Conservation (phyloP, 2,888 invertebrate species). For the Trachelus stipa region DNA sequence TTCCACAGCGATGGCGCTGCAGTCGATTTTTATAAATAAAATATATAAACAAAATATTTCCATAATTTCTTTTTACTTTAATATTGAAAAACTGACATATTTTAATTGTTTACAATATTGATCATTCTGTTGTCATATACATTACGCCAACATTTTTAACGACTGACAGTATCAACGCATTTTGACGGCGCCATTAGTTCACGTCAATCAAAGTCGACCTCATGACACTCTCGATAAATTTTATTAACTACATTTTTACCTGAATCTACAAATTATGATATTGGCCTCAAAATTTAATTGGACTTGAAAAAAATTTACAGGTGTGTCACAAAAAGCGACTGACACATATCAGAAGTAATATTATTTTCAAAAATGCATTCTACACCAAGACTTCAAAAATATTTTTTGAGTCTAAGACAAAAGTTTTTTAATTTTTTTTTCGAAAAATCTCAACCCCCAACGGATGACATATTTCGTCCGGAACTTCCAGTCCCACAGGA, state of each 20-base stretch:
- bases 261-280: background rate
- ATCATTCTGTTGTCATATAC: background rate
- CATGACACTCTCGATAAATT: background rate
- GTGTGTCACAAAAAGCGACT: background rate
- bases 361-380: background rate
- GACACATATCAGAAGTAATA: background rate
- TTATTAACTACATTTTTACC: background rate
- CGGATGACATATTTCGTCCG: slow-evolving; percentile 64
- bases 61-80: background rate
- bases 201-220: background rate
- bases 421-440: background rate
- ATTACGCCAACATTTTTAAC: background rate
- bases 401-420: background rate
- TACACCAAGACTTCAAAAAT: too few relatives aligned
- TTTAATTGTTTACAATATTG: background rate
- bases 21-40: background rate
- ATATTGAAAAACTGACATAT: background rate
- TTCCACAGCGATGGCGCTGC: background rate
- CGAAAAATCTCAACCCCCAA: slow-evolving; percentile 65
- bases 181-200: background rate
- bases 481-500: slow-evolving; percentile 63
- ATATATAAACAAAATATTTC: background rate
- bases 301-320: background rate
- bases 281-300: background rate
- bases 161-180: background rate